These are phyloP conservation scores for Chanos chanos DNA, from an alignment of 2,797 vertebrate species.

Conservation along the genomic window DNA sequence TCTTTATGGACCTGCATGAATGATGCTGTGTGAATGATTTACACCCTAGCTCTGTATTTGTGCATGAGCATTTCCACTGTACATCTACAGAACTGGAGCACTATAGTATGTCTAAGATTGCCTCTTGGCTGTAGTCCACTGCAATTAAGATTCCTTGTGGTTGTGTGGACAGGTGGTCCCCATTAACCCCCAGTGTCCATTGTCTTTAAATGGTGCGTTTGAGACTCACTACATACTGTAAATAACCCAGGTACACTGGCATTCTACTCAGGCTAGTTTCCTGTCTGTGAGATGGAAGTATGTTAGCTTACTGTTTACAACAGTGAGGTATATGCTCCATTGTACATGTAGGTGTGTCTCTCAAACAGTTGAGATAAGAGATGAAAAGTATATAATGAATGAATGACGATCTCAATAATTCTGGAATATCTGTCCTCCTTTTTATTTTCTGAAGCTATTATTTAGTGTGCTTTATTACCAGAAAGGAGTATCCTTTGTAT, in stretches of 20 bases:
- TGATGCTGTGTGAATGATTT: constrained; percentile 19
- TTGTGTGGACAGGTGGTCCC: constrained; percentile 42
- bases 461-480: neutral
- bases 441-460: neutral
- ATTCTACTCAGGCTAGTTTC: no score
- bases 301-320: no score
- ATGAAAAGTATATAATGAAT: no score
- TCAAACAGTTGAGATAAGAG: no score
- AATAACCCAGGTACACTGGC: neutral
- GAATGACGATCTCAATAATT: no score
- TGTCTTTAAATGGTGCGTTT: constrained; percentile 12
- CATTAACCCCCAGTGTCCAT: constrained; percentile 28
- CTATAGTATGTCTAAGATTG: constrained; percentile 5
- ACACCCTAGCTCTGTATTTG: constrained; percentile 10
- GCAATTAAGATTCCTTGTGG: constrained; percentile 39
- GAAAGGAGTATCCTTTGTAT: neutral
- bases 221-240: constrained; percentile 1
- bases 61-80: constrained; percentile 9
- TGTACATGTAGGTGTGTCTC: no score
- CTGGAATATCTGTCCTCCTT: no score
- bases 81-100: constrained; percentile 5
- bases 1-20: constrained; percentile 17
- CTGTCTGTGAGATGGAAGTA: no score
- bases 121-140: constrained; percentile 29
- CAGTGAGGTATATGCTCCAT: no score